Evolutionary conservation across 2,888 invertebrate species (phyloP).

Genomic region (Phasia obesa): DNA sequence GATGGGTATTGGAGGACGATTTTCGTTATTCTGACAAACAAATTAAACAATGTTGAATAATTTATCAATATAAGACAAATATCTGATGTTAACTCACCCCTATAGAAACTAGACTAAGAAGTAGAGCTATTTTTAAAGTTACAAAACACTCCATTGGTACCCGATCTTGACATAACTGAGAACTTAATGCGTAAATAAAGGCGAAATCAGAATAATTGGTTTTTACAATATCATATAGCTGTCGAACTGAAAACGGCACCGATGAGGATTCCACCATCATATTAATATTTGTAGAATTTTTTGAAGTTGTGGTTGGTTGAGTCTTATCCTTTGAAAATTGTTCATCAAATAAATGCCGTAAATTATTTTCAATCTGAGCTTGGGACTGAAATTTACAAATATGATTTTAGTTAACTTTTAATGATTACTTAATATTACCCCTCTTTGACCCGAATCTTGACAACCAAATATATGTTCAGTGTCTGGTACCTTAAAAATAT

Average conservation of each 20-base stretch:
- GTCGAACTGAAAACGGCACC: conserved; percentile 75
- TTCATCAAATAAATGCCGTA: neutral
- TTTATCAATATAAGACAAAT: neutral
- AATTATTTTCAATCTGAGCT: neutral
- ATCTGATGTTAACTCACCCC: conserved; percentile 76
- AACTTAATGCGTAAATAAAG: conserved; percentile 81
- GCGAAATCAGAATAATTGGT: conserved; percentile 80
- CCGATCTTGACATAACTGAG: conserved; percentile 80
- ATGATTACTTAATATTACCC: conserved; percentile 1
- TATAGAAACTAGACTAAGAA: conserved; percentile 82
- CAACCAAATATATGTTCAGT: neutral
- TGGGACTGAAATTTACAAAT: neutral
- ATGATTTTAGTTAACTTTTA: neutral
- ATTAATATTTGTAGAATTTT: neutral
- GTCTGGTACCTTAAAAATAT: conserved; percentile 6
- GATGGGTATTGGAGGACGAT: conserved; percentile 78
- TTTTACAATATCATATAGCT: conserved; percentile 76
- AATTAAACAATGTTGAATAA: conserved; percentile 9
- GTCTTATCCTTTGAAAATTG: neutral
- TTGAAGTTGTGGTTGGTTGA: neutral
- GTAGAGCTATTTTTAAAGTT: conserved; percentile 81
- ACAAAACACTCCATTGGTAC: conserved; percentile 82
- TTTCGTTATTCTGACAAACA: conserved; percentile 71
- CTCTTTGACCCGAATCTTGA: neutral
- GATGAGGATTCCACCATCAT: conserved; percentile 61